Base-by-base conservation (phyloP, 2,888 invertebrate genomes). In the Eupithecia abbreviata region DNA sequence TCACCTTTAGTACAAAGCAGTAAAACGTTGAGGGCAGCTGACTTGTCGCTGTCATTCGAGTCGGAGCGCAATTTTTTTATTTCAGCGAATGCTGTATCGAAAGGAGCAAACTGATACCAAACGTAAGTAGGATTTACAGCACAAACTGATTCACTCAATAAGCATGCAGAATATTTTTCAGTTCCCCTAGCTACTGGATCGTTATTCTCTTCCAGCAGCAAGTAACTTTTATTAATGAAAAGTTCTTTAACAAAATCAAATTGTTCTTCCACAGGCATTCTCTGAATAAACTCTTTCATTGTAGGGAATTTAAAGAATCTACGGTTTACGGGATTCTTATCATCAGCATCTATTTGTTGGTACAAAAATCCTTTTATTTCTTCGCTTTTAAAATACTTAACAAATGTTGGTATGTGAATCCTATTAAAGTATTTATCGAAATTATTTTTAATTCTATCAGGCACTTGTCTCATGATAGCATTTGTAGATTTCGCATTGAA, bases 31-130 rank as follows among this genome's bases (percentile, higher is more conserved):
- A 92, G 81, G 83, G 91, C 88, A 13, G 76, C 72, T 58, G 80
- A 79, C 75, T 86, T 87, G 62, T 87, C 82, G 4, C 65, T 49
- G 7, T 80, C 78, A 68, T 85, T 83, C 2, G 78, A 45, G 82
- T 89, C 87, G 1, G 80, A 62, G 9, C 81, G 83, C 47, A 87
- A 72, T 81, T 88, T 85, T 74, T 84, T 88, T 13, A 90, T 79
- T 75, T 90, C 89, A 13, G 78, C 72, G 80, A 92, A 90, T 13
- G 93, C 92, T 4, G 79, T 81, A 73, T 86, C 83, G 80, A 93
- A 93, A 55, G 88, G 85, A 3, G 91, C 90, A 81, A 88, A 90
- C 58, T 82, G 83, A 78, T 92, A 93, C 91, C 92, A 93, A 12
- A 83, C 68, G 75, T 90, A 82, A 6, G 49, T 47, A 30, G 82